Percentiles rank a stretch among this genome's conserved stretches.
These are phyloP conservation scores for Melitaea athalia DNA, from an alignment of 2,888 invertebrate genomes.

Conservation along the genomic window DNA sequence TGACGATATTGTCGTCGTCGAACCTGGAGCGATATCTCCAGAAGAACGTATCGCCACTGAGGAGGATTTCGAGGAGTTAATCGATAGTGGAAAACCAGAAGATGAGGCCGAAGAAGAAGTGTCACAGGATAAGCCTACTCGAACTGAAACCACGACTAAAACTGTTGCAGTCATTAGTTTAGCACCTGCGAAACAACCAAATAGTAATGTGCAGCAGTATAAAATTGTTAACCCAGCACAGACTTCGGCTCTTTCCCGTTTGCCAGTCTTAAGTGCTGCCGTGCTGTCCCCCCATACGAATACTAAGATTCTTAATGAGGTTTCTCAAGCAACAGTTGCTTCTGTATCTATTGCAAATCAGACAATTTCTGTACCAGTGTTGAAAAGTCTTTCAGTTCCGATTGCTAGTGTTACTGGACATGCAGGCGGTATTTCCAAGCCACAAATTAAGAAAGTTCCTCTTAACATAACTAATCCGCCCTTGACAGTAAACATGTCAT, in stretches of 20 bases:
- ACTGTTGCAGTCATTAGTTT: constrained; percentile 80
- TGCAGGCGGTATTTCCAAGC: constrained; percentile 49
- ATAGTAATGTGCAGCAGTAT: constrained; percentile 70
- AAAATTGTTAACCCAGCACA: constrained; percentile 68
- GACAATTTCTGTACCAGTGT: constrained; percentile 76
- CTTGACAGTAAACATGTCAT: constrained; percentile 64
- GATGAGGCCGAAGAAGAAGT: constrained; percentile 71
- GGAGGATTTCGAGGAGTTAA: constrained; percentile 85
- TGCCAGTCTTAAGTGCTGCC: constrained; percentile 67
- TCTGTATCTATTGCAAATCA: constrained; percentile 79
- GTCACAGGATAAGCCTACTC: constrained; percentile 64
- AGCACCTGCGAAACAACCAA: constrained; percentile 69
- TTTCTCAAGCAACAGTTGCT: constrained; percentile 82
- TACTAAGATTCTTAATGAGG: constrained; percentile 78
- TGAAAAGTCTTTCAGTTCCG: constrained; percentile 71
- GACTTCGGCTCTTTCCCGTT: constrained; percentile 57
- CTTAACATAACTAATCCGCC: constrained; percentile 66
- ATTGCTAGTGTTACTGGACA: constrained; percentile 58
- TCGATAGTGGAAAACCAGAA: constrained; percentile 83
- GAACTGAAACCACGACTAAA: constrained; percentile 78
- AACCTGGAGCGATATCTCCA: constrained; percentile 82
- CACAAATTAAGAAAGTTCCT: constrained; percentile 68
- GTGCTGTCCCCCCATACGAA: constrained; percentile 68
- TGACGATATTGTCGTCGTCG: constrained; percentile 84
- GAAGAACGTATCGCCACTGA: constrained; percentile 85